These are phyloP conservation scores for Phalacrocorax carbo DNA, from an alignment of 2,113 vertebrate species.

Conservation along the genomic window DNA sequence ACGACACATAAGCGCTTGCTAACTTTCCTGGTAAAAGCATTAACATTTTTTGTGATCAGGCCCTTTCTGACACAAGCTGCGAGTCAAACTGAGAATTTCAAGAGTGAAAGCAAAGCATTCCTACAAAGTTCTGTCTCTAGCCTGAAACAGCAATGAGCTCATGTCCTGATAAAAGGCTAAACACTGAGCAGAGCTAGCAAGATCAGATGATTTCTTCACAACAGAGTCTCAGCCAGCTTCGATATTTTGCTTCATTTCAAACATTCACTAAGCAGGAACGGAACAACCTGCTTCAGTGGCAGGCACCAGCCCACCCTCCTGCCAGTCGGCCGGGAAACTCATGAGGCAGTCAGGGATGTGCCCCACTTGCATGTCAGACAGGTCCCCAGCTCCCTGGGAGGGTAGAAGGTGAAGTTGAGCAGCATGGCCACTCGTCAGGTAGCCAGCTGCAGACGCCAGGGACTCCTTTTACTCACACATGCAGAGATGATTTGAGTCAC, in stretches of 20 bases:
- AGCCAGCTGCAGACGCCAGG: background rate
- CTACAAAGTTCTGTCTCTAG: constrained; percentile 39
- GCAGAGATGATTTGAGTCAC: accelerated
- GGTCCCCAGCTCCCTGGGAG: background rate
- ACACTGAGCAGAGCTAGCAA: constrained; percentile 14
- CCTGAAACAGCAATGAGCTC: constrained; percentile 18
- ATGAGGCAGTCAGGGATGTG: background rate
- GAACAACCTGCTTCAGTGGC: background rate
- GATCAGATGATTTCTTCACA: constrained; percentile 52
- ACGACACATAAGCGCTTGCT: background rate
- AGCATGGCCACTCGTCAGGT: background rate
- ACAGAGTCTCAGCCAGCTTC: background rate
- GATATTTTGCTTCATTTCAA: background rate
- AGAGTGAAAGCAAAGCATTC: constrained; percentile 7
- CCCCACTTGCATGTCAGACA: background rate
- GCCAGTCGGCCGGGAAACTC: background rate
- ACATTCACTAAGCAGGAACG: background rate
- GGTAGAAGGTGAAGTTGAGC: background rate
- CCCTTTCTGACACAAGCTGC: constrained; percentile 26
- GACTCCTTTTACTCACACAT: background rate
- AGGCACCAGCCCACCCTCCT: background rate
- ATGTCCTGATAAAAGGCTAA: constrained; percentile 49
- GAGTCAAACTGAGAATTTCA: constrained; percentile 26
- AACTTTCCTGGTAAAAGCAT: constrained; percentile 41
- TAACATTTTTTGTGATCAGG: constrained; percentile 40